Percentiles rank a stretch among this genome's conserved stretches.
Conservation (phyloP, 2,797 vertebrate species). For the Acanthiza pusilla region DNA sequence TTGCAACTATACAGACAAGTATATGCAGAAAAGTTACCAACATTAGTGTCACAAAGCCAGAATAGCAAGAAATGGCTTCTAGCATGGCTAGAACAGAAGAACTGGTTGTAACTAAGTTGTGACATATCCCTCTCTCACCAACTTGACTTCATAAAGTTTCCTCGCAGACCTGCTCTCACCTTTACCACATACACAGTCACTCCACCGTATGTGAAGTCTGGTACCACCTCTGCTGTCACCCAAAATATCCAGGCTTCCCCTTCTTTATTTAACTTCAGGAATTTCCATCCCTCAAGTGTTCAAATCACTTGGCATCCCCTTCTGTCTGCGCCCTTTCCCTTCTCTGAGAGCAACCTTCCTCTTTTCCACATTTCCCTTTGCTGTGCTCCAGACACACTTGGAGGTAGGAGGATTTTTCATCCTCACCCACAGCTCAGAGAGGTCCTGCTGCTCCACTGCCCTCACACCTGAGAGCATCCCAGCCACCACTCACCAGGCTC, state of each 20-base stretch:
- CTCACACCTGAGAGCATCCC: neutral
- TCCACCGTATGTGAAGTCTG: neutral
- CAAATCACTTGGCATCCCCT: neutral
- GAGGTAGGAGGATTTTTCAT: neutral
- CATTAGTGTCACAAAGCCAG: neutral
- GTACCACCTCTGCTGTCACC: neutral
- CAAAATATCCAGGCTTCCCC: neutral
- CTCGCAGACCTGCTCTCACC: neutral
- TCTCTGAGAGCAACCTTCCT: rapidly evolving
- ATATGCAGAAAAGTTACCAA: neutral
- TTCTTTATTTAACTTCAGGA: neutral
- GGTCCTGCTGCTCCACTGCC: neutral
- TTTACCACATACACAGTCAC: neutral
- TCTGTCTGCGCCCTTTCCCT: too few species aligned
- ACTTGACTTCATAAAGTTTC: neutral
- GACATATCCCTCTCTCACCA: neutral
- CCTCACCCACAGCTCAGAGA: neutral
- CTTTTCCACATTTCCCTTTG: neutral
- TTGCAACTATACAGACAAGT: neutral
- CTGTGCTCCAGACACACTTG: neutral
- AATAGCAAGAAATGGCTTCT: neutral
- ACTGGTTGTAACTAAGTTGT: neutral
- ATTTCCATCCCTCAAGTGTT: neutral
- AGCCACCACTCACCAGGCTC: neutral
- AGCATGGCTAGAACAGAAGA: neutral